A percentile compares a stretch with the other conserved stretches of the same genome.
Conservation (phyloP, 2,113 vertebrate genomes). For the Caracal caracal region DNA sequence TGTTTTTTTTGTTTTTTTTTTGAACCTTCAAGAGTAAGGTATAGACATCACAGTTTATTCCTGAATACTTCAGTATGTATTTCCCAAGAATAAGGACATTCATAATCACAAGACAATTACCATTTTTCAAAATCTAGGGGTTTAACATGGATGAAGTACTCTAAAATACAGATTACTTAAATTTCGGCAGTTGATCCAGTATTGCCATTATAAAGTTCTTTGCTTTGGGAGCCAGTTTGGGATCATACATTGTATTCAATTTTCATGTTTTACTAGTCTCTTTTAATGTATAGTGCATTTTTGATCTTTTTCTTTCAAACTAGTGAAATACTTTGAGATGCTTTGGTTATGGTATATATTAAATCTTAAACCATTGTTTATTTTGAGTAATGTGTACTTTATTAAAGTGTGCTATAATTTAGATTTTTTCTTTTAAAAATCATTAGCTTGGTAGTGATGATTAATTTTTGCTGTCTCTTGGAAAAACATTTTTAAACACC, state of each 20-base stretch:
- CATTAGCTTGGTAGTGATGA: background rate
- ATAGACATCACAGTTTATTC: background rate
- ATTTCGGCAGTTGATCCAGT: background rate
- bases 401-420: background rate
- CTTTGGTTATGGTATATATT: background rate
- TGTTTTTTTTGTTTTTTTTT: background rate
- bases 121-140: background rate
- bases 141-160: background rate
- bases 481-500: background rate
- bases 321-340: background rate
- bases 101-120: background rate
- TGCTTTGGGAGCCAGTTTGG: background rate
- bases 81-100: constrained; percentile 18
- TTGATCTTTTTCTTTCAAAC: background rate
- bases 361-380: background rate
- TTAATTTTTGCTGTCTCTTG: background rate
- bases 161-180: background rate
- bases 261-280: background rate
- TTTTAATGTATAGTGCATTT: background rate
- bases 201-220: background rate
- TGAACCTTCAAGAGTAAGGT: background rate
- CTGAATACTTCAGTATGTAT: background rate
- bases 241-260: background rate
- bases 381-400: background rate
- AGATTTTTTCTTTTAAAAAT: background rate